These are phyloP conservation scores for Drosophila leontia DNA, from an alignment of 1,140 invertebrate genomes.

Conservation along the genomic window DNA sequence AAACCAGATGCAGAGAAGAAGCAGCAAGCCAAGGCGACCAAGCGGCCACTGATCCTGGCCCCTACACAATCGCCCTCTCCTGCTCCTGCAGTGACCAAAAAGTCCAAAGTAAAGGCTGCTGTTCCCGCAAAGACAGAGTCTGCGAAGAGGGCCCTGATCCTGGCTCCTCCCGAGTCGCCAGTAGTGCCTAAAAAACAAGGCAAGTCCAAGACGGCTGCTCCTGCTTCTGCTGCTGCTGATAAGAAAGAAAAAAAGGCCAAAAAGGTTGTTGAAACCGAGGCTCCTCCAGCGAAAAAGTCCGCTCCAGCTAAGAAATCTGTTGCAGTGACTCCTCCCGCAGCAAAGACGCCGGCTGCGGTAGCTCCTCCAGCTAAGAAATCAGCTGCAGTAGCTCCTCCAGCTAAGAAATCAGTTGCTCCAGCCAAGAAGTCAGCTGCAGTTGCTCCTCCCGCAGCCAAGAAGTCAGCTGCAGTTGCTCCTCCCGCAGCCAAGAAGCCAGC, in stretches of 20 bases:
- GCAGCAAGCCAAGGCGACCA: conserved; percentile 20
- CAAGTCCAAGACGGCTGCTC: conserved; percentile 6
- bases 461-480: background rate
- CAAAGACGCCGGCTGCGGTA: background rate
- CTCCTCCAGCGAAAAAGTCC: background rate
- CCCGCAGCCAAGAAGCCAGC: background rate
- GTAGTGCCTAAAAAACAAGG: conserved; percentile 24
- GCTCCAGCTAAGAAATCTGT: conserved; percentile 10
- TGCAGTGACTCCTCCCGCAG: background rate
- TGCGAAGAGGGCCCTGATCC: conserved; percentile 14
- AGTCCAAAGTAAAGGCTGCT: conserved; percentile 11
- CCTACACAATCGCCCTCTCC: conserved; percentile 49
- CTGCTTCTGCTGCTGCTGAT: background rate
- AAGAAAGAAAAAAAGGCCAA: conserved; percentile 7
- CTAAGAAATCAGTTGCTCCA: conserved; percentile 13
- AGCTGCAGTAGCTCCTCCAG: background rate
- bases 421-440: background rate
- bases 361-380: conserved; percentile 9
- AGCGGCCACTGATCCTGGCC: conserved; percentile 59
- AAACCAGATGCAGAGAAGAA: conserved; percentile 1
- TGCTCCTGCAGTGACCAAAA: conserved; percentile 15
- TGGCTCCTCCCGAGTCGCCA: conserved; percentile 32
- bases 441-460: background rate
- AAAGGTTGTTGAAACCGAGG: conserved; percentile 7
- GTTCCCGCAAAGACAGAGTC: background rate